These are phyloP conservation scores for Microcebus jonahi DNA, from an alignment of 2,113 vertebrate species.

Conservation along the genomic window DNA sequence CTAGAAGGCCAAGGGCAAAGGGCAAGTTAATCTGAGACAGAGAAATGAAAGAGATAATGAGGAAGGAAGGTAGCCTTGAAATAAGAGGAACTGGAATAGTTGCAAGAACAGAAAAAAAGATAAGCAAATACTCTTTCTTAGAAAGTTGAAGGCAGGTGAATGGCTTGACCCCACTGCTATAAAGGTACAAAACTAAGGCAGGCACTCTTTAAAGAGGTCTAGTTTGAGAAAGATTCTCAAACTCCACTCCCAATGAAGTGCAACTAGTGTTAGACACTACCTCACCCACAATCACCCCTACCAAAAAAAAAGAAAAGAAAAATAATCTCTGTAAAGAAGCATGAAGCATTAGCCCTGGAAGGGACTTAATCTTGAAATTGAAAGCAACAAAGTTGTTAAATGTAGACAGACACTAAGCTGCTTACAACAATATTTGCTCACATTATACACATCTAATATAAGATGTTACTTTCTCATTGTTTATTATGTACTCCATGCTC, in stretches of 20 bases:
- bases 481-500: neutral
- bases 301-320: too few species aligned
- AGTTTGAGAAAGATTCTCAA: neutral
- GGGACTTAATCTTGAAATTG: neutral
- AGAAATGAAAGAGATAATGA: neutral
- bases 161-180: neutral
- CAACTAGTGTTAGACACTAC: neutral
- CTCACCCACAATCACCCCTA: accelerated
- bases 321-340: neutral
- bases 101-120: neutral
- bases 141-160: neutral
- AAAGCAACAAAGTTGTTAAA: neutral
- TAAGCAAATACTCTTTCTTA: neutral
- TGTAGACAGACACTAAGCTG: neutral
- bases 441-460: neutral
- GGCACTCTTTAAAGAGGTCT: neutral
- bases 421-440: slow-evolving; percentile 40
- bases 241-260: neutral
- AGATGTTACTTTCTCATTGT: neutral
- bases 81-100: neutral
- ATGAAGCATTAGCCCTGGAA: neutral
- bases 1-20: neutral
- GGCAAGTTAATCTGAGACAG: neutral
- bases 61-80: neutral
- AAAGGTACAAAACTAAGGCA: neutral